These are phyloP conservation scores for Schizopygopsis malacanthus DNA, from an alignment of 2,797 vertebrate species.

Conservation along the genomic window DNA sequence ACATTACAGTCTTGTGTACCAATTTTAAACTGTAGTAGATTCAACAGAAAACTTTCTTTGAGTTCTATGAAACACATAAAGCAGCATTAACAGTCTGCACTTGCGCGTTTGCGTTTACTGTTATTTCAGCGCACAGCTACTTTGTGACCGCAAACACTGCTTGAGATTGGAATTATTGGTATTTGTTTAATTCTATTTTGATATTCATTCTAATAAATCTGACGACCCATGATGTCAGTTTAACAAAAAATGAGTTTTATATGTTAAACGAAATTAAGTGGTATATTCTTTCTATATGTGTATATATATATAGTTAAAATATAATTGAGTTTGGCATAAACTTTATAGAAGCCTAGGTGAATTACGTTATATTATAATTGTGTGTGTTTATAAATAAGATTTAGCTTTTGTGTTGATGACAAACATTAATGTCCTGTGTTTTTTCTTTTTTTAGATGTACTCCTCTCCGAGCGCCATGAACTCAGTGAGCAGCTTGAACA, in stretches of 20 bases:
- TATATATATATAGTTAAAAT: not conserved
- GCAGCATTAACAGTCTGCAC: not conserved
- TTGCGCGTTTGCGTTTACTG: not conserved
- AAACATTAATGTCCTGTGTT: not conserved
- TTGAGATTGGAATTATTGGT: not conserved
- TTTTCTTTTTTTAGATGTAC: conserved; percentile 81
- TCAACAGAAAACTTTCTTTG: not conserved
- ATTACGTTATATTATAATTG: not conserved
- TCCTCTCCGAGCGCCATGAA: conserved; percentile 84
- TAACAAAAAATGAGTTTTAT: not conserved
- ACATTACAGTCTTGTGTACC: not conserved
- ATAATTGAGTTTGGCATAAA: not conserved
- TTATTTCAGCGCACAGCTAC: too few species aligned
- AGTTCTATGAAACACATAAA: not conserved
- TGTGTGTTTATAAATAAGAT: conserved; percentile 4
- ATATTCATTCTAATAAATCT: not conserved
- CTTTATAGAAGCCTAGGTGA: not conserved
- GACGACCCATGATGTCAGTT: not conserved
- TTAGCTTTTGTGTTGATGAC: conserved; percentile 21
- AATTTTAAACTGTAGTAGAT: not conserved
- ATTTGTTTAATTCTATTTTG: not conserved
- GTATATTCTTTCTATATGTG: not conserved
- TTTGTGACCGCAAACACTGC: not conserved
- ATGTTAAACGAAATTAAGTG: not conserved
- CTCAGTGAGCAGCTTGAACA: conserved; percentile 83